Conservation (phyloP, 2,888 invertebrate genomes). For the Gandaritis pyraliata region DNA sequence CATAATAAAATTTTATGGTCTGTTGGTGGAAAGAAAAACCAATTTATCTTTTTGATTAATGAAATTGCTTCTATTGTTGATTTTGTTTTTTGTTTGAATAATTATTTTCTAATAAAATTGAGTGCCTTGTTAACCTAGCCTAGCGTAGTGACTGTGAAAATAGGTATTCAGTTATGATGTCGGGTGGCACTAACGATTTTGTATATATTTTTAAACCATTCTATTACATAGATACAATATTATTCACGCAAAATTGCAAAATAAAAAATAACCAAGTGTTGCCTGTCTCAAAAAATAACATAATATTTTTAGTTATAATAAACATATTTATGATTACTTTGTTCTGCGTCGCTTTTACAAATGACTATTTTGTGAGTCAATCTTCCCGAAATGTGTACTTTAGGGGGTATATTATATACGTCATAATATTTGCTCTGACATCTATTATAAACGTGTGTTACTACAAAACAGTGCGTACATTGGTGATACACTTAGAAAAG, state of each 20-base stretch:
- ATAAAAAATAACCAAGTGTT: neutral
- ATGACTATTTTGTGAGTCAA: neutral
- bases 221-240: conserved; percentile 10
- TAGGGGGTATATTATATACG: neutral
- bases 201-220: conserved; percentile 10
- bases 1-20: too few relatives aligned
- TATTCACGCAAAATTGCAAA: conserved; percentile 4
- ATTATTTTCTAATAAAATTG: too few relatives aligned
- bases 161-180: neutral
- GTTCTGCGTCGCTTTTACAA: neutral
- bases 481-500: neutral
- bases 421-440: neutral
- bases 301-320: neutral
- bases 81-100: too few relatives aligned
- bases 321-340: conserved; percentile 1
- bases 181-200: neutral
- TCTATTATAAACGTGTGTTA: conserved; percentile 7
- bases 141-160: too few relatives aligned
- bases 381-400: neutral
- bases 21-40: too few relatives aligned
- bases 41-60: too few relatives aligned
- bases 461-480: neutral
- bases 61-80: too few relatives aligned
- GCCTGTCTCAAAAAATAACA: neutral
- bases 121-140: too few relatives aligned